phyloP scores from a whole-genome alignment of 1,140 invertebrate genomes.

The Tetramorium parvispinum region DNA sequence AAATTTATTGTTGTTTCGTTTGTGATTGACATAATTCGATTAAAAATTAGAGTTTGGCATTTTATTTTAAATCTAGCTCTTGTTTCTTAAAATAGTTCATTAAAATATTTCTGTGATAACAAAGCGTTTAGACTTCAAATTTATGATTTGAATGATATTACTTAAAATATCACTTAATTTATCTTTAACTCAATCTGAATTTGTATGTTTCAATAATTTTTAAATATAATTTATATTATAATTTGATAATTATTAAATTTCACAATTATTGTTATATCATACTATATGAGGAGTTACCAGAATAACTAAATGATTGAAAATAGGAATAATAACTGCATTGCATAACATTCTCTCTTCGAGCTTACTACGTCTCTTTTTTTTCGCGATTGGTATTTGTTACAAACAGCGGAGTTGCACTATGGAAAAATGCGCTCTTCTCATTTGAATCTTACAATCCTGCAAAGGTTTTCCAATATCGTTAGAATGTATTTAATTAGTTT shows the following conservation, averaged over 20 bases:
- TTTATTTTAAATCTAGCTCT: not conserved
- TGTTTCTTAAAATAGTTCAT: not conserved
- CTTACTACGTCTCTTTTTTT: not conserved
- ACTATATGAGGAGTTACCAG: not conserved
- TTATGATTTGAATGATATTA: not conserved
- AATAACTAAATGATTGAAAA: not conserved
- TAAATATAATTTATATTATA: not conserved
- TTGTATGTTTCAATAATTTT: not conserved
- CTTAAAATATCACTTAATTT: not conserved
- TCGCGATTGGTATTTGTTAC: not conserved
- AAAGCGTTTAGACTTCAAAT: not conserved
- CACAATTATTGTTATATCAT: not conserved
- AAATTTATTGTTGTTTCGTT: not conserved
- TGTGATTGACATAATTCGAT: not conserved
- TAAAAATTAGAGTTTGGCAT: not conserved
- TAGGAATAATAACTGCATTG: not conserved
- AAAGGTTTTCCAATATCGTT: not conserved
- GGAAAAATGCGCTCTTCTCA: not conserved
- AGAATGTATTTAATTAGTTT: constrained; percentile 16
- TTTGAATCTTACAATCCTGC: not conserved
- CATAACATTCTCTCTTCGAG: not conserved
- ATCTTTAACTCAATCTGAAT: not conserved
- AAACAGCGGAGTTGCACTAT: not conserved
- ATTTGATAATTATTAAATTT: not conserved
- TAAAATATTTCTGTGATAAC: not conserved